These are phyloP conservation scores for Zonitis immaculata DNA, from an alignment of 2,888 invertebrate genomes.

Conservation along the genomic window DNA sequence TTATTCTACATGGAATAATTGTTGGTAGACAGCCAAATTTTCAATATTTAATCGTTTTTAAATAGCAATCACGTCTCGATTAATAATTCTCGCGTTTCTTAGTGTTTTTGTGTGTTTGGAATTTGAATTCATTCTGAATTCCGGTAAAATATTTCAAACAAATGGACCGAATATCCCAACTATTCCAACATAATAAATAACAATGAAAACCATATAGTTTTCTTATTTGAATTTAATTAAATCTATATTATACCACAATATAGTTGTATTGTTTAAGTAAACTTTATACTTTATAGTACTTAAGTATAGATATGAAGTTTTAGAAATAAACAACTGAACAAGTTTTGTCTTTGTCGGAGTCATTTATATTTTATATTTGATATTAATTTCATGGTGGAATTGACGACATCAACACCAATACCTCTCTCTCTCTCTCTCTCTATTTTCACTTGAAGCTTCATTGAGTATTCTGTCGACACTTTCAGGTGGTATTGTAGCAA, in stretches of 20 bases:
- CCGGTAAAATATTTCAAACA: background rate
- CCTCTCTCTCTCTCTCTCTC: too few species aligned
- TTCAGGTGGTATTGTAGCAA: slow-evolving; percentile 45
- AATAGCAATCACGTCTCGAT: background rate
- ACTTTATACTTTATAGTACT: background rate
- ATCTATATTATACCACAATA: background rate
- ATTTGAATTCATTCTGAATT: background rate
- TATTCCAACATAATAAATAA: background rate
- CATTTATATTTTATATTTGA: background rate
- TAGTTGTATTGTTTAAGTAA: too few species aligned
- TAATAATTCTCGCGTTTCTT: background rate
- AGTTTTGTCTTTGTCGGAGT: too few species aligned
- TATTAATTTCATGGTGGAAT: slow-evolving; percentile 10
- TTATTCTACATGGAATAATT: background rate
- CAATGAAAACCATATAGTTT: background rate
- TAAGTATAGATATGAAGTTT: too few species aligned
- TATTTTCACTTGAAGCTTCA: slow-evolving; percentile 29
- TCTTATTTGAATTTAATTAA: background rate
- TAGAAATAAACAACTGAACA: too few species aligned
- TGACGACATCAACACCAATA: slow-evolving; percentile 1
- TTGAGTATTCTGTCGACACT: slow-evolving; percentile 41
- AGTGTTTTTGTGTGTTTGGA: background rate
- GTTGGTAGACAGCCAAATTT: background rate
- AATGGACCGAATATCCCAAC: background rate
- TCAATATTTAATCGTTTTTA: background rate